Evolutionary conservation across 2,797 vertebrate genomes (phyloP).

Genomic region (Macropodus opercularis): DNA sequence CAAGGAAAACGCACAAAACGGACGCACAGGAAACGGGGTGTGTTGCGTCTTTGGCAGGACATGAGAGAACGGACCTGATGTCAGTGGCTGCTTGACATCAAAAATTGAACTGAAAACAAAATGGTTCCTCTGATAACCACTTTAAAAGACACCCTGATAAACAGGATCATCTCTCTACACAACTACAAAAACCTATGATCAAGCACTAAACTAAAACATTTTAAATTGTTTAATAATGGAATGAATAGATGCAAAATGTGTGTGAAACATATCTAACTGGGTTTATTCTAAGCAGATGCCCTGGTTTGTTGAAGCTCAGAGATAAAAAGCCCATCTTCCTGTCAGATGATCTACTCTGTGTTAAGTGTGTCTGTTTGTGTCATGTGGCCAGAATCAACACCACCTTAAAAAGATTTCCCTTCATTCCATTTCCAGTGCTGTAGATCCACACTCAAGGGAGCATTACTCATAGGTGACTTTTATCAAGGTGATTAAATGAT

Average conservation of each 20-base stretch:
- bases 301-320: constrained; percentile 12
- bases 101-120: not conserved
- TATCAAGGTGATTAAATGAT: constrained; percentile 50
- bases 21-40: not conserved
- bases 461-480: constrained; percentile 21
- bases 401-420: constrained; percentile 30
- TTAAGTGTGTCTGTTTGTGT: constrained; percentile 20
- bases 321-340: constrained; percentile 21
- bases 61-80: constrained; percentile 1
- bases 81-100: not conserved
- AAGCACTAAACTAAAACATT: too few species aligned
- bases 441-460: not conserved
- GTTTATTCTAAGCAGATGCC: constrained; percentile 1
- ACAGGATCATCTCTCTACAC: not conserved
- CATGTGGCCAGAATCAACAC: constrained; percentile 37
- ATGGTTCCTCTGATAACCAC: not conserved
- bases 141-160: constrained; percentile 7
- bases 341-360: constrained; percentile 30
- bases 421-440: constrained; percentile 32
- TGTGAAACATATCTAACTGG: constrained; percentile 1
- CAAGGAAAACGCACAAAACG: constrained; percentile 4
- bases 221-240: too few species aligned
- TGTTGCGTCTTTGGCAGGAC: constrained; percentile 18
- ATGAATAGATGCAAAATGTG: too few species aligned
- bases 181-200: too few species aligned